These are phyloP conservation scores for Sepioteuthis lessoniana DNA, from an alignment of 2,888 invertebrate genomes.

Conservation along the genomic window DNA sequence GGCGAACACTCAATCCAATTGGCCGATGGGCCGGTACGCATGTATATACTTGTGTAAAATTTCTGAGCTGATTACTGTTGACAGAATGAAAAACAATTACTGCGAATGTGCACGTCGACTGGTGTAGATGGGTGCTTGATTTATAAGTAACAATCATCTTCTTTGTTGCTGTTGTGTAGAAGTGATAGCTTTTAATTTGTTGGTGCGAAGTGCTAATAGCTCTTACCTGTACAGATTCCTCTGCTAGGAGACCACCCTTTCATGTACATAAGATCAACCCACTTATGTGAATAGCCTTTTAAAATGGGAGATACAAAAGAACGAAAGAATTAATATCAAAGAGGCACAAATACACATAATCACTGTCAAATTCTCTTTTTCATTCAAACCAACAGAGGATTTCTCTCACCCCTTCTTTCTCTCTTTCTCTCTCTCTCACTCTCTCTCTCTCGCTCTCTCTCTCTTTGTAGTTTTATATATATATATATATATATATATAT, in stretches of 20 bases:
- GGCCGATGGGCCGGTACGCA: too few species aligned
- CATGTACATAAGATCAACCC: slow-evolving; percentile 44
- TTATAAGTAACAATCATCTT: neutral
- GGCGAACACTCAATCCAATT: too few species aligned
- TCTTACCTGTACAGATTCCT: slow-evolving; percentile 39
- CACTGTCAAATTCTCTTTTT: neutral
- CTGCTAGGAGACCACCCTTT: slow-evolving; percentile 42
- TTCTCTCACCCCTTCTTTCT: too few species aligned
- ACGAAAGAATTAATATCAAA: neutral
- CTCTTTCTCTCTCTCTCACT: too few species aligned
- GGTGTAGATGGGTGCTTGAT: neutral
- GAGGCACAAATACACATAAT: neutral
- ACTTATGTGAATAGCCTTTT: neutral
- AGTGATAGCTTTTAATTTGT: neutral
- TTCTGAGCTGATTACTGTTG: neutral
- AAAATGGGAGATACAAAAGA: slow-evolving; percentile 10
- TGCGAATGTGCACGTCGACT: neutral
- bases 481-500: too few species aligned
- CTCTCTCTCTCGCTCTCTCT: too few species aligned
- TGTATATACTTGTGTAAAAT: neutral
- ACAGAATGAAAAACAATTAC: neutral
- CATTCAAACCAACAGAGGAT: too few species aligned
- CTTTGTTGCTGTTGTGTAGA: neutral
- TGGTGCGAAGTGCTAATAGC: neutral
- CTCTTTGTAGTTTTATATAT: too few species aligned